Base-by-base conservation (phyloP, 2,797 vertebrate genomes). In the Rhinogobio ventralis region DNA sequence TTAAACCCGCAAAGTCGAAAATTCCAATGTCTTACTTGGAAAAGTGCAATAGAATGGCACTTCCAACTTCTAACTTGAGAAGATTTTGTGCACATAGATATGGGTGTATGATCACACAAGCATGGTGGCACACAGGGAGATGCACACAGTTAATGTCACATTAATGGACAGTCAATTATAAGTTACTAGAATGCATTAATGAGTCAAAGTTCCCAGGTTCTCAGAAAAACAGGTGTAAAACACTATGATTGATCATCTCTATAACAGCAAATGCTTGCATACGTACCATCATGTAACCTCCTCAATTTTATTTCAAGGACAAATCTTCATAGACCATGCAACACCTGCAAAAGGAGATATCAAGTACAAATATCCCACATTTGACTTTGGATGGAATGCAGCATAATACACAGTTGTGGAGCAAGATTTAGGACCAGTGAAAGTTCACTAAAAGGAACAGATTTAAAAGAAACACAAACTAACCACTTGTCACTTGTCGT, bases 151-250 rank as follows among this genome's bases (percentile, higher is more conserved):
- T 75, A 55, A 53, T 33, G 72, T 28, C n/a, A n/a, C n/a, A n/a
- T n/a, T 14, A 75, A 75, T n/a, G n/a, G n/a, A 75, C 72, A 55
- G 23, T 75, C 1, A 23, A 39, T 55, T 74, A 33, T 55, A 75
- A 55, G 19, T 74, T 23, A 53, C 6, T 64, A 64, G 30, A 64
- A 74, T 23, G 10, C 49, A 23, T 53, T 8, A 74, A 23, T 13
- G 49, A 55, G 20, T 73, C 46, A 25, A 73, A 19, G 45, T 36
- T 36, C 20, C 28, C 19, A 36, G 23, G 23, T 33, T 51, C 30
- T 49, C 17, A 73, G 17, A 11, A 28, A 75, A 75, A 33, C 46
- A 8, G 39, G 7, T 20, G 15, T 30, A 19, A 49, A 73, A 51
- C 72, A 74, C 71, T 13, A 30, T 9, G 49, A 36, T 9, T 55